Percentiles rank a stretch among this genome's conserved stretches.
These are phyloP conservation scores for Nymphalis urticae DNA, from an alignment of 2,888 invertebrate species.

Conservation along the genomic window DNA sequence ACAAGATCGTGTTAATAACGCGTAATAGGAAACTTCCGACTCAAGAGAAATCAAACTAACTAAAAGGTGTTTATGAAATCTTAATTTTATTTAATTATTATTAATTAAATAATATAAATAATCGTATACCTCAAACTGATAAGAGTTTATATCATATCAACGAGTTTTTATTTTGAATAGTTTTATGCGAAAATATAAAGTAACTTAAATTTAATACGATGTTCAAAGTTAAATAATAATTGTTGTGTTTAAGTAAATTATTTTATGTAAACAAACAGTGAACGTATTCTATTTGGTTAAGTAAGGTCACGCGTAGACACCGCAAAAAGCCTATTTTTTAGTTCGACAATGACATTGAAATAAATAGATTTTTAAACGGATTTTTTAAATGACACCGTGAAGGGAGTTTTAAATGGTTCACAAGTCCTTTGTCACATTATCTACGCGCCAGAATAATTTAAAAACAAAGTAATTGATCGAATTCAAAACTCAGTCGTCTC, in stretches of 20 bases:
- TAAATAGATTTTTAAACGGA: slow-evolving; percentile 40
- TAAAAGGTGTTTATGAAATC: not conserved
- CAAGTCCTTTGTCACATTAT: slow-evolving; percentile 29
- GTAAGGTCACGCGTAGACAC: slow-evolving; percentile 53
- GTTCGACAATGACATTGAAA: slow-evolving; percentile 61
- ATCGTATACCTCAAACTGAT: not conserved
- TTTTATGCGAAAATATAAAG: not conserved
- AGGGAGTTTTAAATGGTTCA: slow-evolving; percentile 40
- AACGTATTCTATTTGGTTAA: slow-evolving; percentile 47
- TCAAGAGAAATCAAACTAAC: not conserved
- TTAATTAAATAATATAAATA: not conserved
- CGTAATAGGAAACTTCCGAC: slow-evolving; percentile 4
- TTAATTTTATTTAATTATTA: slow-evolving; percentile 4
- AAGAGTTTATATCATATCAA: no score
- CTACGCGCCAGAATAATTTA: slow-evolving; percentile 17
- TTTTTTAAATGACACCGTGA: slow-evolving; percentile 36
- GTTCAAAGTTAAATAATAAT: slow-evolving; percentile 9
- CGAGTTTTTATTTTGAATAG: no score
- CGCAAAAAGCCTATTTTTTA: slow-evolving; percentile 57
- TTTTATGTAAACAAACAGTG: slow-evolving; percentile 46
- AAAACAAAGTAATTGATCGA: not conserved
- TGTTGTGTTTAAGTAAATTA: slow-evolving; percentile 17
- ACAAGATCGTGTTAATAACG: not conserved
- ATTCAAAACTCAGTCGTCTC: slow-evolving; percentile 39
- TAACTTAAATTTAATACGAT: not conserved